Conservation (phyloP, 2,888 invertebrate genomes). For the Coecobrya sp. region DNA sequence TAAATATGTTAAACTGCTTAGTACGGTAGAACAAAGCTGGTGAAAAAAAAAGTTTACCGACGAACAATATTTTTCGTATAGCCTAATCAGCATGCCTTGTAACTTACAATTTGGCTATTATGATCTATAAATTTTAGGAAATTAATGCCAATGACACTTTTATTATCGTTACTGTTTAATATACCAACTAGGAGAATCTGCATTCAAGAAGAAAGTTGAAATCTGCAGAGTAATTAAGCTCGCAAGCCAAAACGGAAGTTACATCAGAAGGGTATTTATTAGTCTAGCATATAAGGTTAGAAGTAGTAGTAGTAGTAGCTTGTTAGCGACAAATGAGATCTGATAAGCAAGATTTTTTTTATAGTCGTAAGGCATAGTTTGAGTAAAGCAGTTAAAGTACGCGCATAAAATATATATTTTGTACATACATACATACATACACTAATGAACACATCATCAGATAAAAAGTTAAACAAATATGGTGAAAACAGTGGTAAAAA, state of each 20-base stretch:
- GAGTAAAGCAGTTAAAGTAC: not conserved
- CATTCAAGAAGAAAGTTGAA: not conserved
- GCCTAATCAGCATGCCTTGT: not conserved
- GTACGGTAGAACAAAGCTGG: too few species aligned
- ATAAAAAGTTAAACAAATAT: not conserved
- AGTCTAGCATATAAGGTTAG: too few species aligned
- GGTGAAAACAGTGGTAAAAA: not conserved
- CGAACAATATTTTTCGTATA: not conserved
- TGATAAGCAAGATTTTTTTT: too few species aligned
- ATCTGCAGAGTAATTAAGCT: conserved; percentile 38
- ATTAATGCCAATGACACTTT: conserved; percentile 39
- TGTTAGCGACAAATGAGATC: too few species aligned
- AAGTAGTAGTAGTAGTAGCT: too few species aligned
- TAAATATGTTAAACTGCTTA: too few species aligned
- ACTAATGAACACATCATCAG: conserved; percentile 7
- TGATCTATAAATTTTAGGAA: conserved; percentile 38
- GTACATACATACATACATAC: not conserved
- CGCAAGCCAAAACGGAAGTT: not conserved
- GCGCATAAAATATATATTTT: not conserved
- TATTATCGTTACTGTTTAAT: conserved; percentile 3
- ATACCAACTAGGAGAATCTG: not conserved
- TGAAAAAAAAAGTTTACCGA: not conserved
- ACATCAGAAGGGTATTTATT: not conserved
- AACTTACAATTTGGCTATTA: not conserved
- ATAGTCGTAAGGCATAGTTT: not conserved